Percentiles rank a stretch among this genome's conserved stretches.
phyloP scores from a whole-genome alignment of 2,888 invertebrate species.

The Tachystola acroxantha region DNA sequence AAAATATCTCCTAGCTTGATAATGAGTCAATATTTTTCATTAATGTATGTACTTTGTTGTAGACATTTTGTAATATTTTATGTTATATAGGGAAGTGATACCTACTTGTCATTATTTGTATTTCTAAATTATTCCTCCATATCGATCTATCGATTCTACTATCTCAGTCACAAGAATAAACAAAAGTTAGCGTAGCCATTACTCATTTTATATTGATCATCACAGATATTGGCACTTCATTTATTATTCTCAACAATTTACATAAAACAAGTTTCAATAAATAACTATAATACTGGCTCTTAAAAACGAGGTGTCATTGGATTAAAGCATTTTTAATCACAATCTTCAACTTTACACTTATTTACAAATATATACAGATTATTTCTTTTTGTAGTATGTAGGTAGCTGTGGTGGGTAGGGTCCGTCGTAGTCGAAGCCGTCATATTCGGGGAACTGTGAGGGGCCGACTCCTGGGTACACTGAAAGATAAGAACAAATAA shows the following conservation, averaged over 20 bases:
- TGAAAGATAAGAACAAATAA: conserved; percentile 46
- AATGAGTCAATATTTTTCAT: too few relatives aligned
- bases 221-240: conserved; percentile 7
- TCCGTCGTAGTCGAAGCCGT: conserved; percentile 47
- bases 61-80: too few relatives aligned
- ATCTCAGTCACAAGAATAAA: too few relatives aligned
- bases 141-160: too few relatives aligned
- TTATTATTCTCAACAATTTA: conserved; percentile 7
- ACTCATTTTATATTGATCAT: too few relatives aligned
- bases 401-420: conserved; percentile 27
- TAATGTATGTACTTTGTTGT: too few relatives aligned
- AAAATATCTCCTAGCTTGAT: too few relatives aligned
- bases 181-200: too few relatives aligned
- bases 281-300: conserved; percentile 4
- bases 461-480: conserved; percentile 46
- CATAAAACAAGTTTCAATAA: conserved; percentile 4
- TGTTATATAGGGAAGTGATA: too few relatives aligned
- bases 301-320: conserved; percentile 1
- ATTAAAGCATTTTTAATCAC: conserved; percentile 7
- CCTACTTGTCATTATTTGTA: too few relatives aligned
- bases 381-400: conserved; percentile 9
- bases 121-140: too few relatives aligned
- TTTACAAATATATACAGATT: conserved; percentile 8
- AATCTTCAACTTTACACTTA: conserved; percentile 15
- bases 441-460: conserved; percentile 51